These are phyloP conservation scores for Dryomyza anilis DNA, from an alignment of 2,888 invertebrate genomes.

Conservation along the genomic window DNA sequence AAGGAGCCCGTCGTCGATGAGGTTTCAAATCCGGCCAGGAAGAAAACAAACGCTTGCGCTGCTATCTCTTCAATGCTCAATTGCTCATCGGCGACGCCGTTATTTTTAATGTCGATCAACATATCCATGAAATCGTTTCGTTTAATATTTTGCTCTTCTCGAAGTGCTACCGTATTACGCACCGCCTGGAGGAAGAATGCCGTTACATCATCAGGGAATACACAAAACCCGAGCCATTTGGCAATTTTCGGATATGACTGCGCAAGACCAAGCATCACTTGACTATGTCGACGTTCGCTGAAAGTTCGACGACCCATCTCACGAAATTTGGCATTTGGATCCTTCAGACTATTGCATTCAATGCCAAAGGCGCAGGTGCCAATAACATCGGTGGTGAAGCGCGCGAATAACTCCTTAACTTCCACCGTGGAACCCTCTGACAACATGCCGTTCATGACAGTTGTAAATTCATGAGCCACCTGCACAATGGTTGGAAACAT, in stretches of 20 bases:
- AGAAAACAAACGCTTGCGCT: slow-evolving; percentile 65
- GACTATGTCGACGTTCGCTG: slow-evolving; percentile 22
- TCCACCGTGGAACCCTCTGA: slow-evolving; percentile 41
- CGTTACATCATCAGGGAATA: slow-evolving; percentile 38
- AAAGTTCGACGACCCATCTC: slow-evolving; percentile 38
- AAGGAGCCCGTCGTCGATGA: slow-evolving; percentile 62
- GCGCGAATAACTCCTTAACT: slow-evolving; percentile 42
- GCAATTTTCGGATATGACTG: slow-evolving; percentile 35
- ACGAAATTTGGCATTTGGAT: slow-evolving; percentile 51
- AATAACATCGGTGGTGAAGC: slow-evolving; percentile 62
- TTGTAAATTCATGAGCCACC: slow-evolving; percentile 28
- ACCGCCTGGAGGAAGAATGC: slow-evolving; percentile 52
- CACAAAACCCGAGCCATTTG: slow-evolving; percentile 31
- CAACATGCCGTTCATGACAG: slow-evolving; percentile 7
- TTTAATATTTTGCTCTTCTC: slow-evolving; percentile 52
- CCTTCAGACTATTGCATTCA: slow-evolving; percentile 53
- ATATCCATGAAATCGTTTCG: slow-evolving; percentile 64
- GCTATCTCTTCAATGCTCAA: slow-evolving; percentile 60
- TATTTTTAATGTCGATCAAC: slow-evolving; percentile 56
- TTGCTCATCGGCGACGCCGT: neutral
- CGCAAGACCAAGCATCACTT: slow-evolving; percentile 16
- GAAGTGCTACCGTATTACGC: slow-evolving; percentile 51
- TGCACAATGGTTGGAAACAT: slow-evolving; percentile 41
- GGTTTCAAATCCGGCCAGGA: slow-evolving; percentile 65
- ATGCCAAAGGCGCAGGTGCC: slow-evolving; percentile 60